Conservation (phyloP, 2,113 vertebrate genomes). For the Coptodon rendalli region DNA sequence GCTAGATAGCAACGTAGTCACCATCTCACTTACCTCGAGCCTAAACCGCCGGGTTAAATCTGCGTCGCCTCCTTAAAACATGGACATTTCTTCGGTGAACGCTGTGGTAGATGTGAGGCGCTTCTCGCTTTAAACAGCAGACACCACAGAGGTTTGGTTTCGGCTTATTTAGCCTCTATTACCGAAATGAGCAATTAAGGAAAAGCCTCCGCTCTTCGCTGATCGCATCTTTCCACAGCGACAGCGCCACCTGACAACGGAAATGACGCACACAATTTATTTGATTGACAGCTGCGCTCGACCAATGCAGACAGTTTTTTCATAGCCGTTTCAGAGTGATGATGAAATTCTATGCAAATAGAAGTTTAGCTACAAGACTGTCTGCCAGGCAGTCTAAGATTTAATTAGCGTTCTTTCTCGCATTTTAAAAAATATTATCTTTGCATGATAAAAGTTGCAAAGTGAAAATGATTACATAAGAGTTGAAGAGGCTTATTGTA, state of each 20-base stretch:
- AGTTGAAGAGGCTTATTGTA: neutral
- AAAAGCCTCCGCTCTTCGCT: slow-evolving; percentile 73
- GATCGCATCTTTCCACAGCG: slow-evolving; percentile 83
- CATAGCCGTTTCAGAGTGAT: neutral
- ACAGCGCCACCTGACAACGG: slow-evolving; percentile 83
- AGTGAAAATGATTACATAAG: slow-evolving; percentile 47
- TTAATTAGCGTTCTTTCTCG: neutral
- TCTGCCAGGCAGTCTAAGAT: neutral
- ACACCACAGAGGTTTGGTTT: slow-evolving; percentile 26
- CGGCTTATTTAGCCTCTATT: slow-evolving; percentile 54
- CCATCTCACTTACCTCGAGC: slow-evolving; percentile 71
- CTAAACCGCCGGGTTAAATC: slow-evolving; percentile 70
- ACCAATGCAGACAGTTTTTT: slow-evolving; percentile 45
- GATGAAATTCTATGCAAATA: slow-evolving; percentile 35
- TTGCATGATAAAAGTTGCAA: slow-evolving; percentile 35
- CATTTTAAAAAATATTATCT: neutral
- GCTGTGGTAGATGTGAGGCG: slow-evolving; percentile 27
- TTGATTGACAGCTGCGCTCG: slow-evolving; percentile 56
- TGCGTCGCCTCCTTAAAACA: slow-evolving; percentile 54
- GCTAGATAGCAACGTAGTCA: slow-evolving; percentile 36
- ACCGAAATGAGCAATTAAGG: slow-evolving; percentile 71
- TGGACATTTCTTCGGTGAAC: slow-evolving; percentile 54
- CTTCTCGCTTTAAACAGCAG: slow-evolving; percentile 6
- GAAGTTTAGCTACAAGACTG: neutral
- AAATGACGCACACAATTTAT: slow-evolving; percentile 72